Percentiles rank a stretch among this genome's conserved stretches.
These are phyloP conservation scores for Anoplolepis gracilipes DNA, from an alignment of 1,140 invertebrate genomes.

Conservation along the genomic window DNA sequence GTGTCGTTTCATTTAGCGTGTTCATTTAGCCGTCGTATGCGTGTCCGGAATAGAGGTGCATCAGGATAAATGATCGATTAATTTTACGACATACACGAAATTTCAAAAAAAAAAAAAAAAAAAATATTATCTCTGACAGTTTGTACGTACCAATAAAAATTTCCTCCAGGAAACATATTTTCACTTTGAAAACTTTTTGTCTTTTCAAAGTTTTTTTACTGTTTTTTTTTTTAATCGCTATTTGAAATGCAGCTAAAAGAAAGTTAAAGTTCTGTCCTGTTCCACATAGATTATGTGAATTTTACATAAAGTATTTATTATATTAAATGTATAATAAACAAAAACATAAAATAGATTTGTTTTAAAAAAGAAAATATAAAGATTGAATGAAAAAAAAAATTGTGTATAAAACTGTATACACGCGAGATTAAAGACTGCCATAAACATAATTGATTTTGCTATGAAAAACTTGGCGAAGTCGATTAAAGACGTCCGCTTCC, in stretches of 20 bases:
- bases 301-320: no score
- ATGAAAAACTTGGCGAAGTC: background rate
- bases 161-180: background rate
- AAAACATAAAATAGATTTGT: no score
- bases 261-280: no score
- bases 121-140: background rate
- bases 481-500: background rate
- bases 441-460: background rate
- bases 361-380: background rate
- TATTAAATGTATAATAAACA: no score
- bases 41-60: background rate
- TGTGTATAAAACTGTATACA: background rate
- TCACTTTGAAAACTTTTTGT: background rate
- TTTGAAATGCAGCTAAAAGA: background rate
- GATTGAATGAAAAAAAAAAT: background rate
- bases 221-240: background rate
- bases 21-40: constrained; percentile 63
- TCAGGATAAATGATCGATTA: background rate
- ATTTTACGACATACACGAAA: background rate
- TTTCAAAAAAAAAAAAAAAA: background rate
- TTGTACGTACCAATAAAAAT: background rate
- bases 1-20: constrained; percentile 59
- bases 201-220: background rate
- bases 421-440: background rate
- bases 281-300: no score